A percentile compares a stretch with the other conserved stretches of the same genome.
phyloP scores from a whole-genome alignment of 2,888 invertebrate species.

The Lymantria dispar region DNA sequence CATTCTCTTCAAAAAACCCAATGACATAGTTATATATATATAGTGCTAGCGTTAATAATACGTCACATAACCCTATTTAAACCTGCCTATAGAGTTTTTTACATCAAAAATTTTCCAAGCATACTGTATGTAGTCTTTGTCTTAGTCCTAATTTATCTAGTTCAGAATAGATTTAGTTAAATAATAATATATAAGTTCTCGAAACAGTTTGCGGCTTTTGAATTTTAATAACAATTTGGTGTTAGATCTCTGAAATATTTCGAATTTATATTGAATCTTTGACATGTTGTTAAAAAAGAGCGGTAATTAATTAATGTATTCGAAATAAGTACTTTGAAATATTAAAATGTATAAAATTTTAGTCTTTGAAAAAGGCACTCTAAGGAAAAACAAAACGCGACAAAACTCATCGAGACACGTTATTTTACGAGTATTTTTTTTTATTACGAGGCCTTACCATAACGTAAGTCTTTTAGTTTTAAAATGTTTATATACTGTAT shows the following conservation, averaged over 20 bases:
- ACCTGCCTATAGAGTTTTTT: no score
- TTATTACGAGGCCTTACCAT: constrained; percentile 58
- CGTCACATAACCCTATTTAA: no score
- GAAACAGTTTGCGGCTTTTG: not conserved
- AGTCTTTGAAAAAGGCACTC: not conserved
- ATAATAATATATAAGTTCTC: not conserved
- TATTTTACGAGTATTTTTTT: constrained; percentile 12
- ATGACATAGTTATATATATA: no score
- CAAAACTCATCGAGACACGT: not conserved
- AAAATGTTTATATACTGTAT: constrained; percentile 50
- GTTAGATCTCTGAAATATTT: constrained; percentile 10
- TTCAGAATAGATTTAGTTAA: constrained; percentile 6
- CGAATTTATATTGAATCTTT: constrained; percentile 24
- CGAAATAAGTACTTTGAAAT: not conserved
- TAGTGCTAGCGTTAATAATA: no score
- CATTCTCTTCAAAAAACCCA: no score
- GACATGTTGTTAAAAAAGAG: not conserved
- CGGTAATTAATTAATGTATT: not conserved
- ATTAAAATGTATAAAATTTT: not conserved
- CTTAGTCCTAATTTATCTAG: constrained; percentile 15
- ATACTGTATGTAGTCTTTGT: not conserved
- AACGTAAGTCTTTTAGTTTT: constrained; percentile 47
- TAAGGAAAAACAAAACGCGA: not conserved
- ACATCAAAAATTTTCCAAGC: no score
- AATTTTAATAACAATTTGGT: constrained; percentile 10